Evolutionary conservation across 2,113 vertebrate genomes (phyloP).

Genomic region (Chloroceryle aenea): DNA sequence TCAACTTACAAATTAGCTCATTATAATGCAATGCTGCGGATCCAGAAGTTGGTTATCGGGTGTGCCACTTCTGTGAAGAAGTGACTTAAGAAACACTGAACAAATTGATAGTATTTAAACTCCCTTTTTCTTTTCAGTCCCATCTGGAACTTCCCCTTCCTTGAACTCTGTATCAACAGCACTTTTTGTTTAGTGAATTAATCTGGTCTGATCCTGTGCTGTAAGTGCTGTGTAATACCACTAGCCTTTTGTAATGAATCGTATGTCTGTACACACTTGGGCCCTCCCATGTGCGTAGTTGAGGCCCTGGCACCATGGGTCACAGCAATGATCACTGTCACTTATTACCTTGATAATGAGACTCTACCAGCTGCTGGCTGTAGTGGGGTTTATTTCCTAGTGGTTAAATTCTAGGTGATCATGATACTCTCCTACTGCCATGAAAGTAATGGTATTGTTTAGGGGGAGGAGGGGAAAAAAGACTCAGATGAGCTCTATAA

Average conservation of each 20-base stretch:
- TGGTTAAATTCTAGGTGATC: constrained; percentile 2
- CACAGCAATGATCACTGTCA: neutral
- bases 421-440: neutral
- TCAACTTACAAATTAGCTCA: constrained; percentile 59
- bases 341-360: neutral
- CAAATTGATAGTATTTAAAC: neutral
- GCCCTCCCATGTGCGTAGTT: neutral
- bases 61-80: constrained; percentile 16
- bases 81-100: constrained; percentile 1
- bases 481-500: neutral
- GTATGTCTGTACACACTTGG: neutral
- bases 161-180: neutral
- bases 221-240: neutral
- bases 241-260: neutral
- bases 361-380: neutral
- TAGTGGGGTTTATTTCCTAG: constrained; percentile 18
- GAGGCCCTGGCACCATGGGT: neutral
- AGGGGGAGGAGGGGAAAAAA: neutral
- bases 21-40: neutral
- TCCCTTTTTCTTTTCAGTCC: neutral
- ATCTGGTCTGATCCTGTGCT: neutral
- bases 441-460: neutral
- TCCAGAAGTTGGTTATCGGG: constrained; percentile 32
- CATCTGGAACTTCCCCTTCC: neutral
- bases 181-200: neutral